Base-by-base conservation (phyloP, 2,113 vertebrate species). In the Caracal caracal region DNA sequence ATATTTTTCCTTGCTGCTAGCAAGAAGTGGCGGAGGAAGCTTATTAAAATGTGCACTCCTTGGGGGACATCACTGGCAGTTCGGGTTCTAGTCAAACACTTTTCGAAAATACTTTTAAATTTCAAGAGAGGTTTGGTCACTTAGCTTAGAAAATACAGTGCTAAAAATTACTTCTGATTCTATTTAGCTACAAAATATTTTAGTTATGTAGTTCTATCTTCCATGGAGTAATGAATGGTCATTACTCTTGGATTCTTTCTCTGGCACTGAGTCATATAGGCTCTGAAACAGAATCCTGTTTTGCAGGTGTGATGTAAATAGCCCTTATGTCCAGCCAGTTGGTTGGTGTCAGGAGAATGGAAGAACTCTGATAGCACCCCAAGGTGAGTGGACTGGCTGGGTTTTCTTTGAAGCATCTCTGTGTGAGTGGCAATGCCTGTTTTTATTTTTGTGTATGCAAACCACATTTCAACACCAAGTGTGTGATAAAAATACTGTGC, bases 281-380 rank as follows among this genome's bases (percentile, higher is more conserved):
- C 78, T 93, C 84, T 84, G 0, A 0, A 43, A 33, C 56, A 65
- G 71, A 71, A 91, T 71, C 70, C 89, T 93, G 84, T 97, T 97
- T 93, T 88, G 56, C 96, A 98, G 95, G 97, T 98, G 98, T 93
- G 93, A 94, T 91, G 96, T 93, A 40, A 97, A 94, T 17, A 97
- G 97, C 94, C 89, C 95, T 65, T 98, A 98, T 63, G 92, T 98
- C 89, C 92, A 89, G 90, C 98, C 98, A 1, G 94, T 96, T 65
- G 98, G 87, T 84, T 83, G 70, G 89, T 98, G 98, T 91, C 76
- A 84, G 83, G 96, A 98, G 59, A 97, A 96, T 73, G 94, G 95
- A 97, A 98, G 97, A 66, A 94, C 85, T 90, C 97, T 98, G 70
- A 94, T 94, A 76, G 80, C 95, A 0, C 98, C 98, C 11, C 97